Evolutionary conservation across 2,888 invertebrate genomes (phyloP).

Genomic region (Tenthredo mesomela): DNA sequence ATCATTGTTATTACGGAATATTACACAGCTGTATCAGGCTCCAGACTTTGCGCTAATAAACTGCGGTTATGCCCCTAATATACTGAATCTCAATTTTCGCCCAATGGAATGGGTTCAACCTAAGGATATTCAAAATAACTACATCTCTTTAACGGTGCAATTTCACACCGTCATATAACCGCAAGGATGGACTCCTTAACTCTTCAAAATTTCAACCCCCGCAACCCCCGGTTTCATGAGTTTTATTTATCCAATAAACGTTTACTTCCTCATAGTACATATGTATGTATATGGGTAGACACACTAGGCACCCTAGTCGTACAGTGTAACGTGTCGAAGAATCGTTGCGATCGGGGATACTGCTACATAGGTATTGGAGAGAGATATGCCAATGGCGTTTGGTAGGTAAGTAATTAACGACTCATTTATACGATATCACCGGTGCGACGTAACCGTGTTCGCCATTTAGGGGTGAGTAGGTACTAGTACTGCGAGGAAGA

Average conservation of each 20-base stretch:
- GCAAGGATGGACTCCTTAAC: not conserved
- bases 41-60: conserved; percentile 75
- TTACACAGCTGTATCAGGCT: conserved; percentile 74
- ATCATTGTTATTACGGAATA: conserved; percentile 77
- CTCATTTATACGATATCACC: conserved; percentile 74
- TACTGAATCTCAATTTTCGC: conserved; percentile 75
- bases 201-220: not conserved
- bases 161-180: not conserved
- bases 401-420: conserved; percentile 72
- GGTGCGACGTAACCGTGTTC: conserved; percentile 54
- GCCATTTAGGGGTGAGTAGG: conserved; percentile 45
- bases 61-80: conserved; percentile 75
- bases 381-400: conserved; percentile 61
- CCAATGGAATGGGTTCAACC: conserved; percentile 49
- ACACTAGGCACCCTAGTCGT: too few species aligned
- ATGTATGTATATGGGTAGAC: not conserved
- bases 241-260: not conserved
- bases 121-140: conserved; percentile 43
- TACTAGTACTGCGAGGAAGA: conserved; percentile 42
- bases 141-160: conserved; percentile 3
- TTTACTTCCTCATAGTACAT: too few species aligned
- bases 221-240: not conserved
- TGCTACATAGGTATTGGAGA: conserved; percentile 55
- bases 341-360: conserved; percentile 51
- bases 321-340: conserved; percentile 20